Base-by-base conservation (phyloP, 2,113 vertebrate species). In the Microcebus griseorufus region DNA sequence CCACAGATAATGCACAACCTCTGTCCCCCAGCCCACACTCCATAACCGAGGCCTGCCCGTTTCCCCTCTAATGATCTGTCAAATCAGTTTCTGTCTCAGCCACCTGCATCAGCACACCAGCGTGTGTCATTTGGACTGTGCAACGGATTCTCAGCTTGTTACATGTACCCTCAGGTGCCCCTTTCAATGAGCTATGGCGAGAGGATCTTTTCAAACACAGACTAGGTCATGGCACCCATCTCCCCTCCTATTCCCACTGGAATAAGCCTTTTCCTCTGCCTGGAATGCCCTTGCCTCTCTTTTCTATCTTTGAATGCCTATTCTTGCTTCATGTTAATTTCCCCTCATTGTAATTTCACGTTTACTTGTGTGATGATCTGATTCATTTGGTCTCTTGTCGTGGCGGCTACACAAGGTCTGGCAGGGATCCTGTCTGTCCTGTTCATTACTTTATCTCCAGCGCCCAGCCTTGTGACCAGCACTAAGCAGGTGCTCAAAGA, bases 1-100 rank as follows among this genome's bases (percentile, higher is more conserved):
- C 34, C 34, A 3, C 0, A 2, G 48, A 18, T 16, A 10, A 11
- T 3, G 9, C 53, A 34, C 37, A n/a, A 22, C 17, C 45, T 85
- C 53, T 51, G n/a, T 34, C 4, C 37, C 45, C 9, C 1, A 0
- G 1, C 37, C 11, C 10, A 29, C 6, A 39, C 0, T 34, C 64
- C 53, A 29, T 29, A 37, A 37, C 81, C 0, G 8, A 69, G 10
- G 39, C 58, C 58, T 32, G 7, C 37, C 39, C 32, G 17, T 23
- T 60, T 58, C 25, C 17, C 17, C 18, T 27, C n/a, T 2, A 11
- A 29, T 34, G 78, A 92, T 7, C 45, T 34, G n/a, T 78, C 37
- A 27, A 13, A 45, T 37, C 27, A 7, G 27, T 42, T 39, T 53
- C n/a, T 48, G 12, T 48, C 34, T 88, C 83, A 32, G 6, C 62